Conservation (phyloP, 2,888 invertebrate species). For the Agrilus cyanescens region DNA sequence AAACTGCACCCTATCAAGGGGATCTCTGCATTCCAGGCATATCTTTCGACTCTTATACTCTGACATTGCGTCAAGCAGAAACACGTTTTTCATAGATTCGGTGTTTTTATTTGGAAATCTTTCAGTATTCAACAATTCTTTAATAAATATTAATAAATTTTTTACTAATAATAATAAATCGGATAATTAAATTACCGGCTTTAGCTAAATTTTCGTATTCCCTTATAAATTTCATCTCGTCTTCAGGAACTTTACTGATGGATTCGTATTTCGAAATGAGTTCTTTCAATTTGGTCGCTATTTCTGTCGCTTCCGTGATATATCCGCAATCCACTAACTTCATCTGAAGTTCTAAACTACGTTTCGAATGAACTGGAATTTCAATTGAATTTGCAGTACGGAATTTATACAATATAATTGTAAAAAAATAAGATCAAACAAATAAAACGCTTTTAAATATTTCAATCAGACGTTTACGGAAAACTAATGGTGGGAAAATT, state of each 20-base stretch:
- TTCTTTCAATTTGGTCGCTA: conserved; percentile 28
- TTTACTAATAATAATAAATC: not conserved
- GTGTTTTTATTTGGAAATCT: conserved; percentile 24
- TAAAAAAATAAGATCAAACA: too few relatives aligned
- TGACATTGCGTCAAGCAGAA: conserved; percentile 21
- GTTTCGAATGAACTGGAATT: conserved; percentile 29
- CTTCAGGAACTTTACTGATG: conserved; percentile 24
- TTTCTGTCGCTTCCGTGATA: conserved; percentile 57
- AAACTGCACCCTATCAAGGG: conserved; percentile 43
- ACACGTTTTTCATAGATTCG: conserved; percentile 25
- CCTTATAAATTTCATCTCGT: conserved; percentile 18
- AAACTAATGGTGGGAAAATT: too few relatives aligned
- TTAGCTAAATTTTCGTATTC: conserved; percentile 23
- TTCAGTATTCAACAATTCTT: conserved; percentile 24
- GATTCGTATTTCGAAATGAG: conserved; percentile 18
- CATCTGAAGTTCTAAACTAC: conserved; percentile 49
- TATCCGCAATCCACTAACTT: conserved; percentile 62
- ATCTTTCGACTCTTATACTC: conserved; percentile 33
- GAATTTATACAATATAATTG: not conserved
- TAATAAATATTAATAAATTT: conserved; percentile 3
- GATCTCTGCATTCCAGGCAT: conserved; percentile 44
- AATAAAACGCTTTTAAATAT: too few relatives aligned
- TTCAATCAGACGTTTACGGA: too few relatives aligned
- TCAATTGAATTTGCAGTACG: not conserved
- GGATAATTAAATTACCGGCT: conserved; percentile 11